Evolutionary conservation across 1,140 invertebrate species (phyloP).

Genomic region (Alviniconcha marisindica): DNA sequence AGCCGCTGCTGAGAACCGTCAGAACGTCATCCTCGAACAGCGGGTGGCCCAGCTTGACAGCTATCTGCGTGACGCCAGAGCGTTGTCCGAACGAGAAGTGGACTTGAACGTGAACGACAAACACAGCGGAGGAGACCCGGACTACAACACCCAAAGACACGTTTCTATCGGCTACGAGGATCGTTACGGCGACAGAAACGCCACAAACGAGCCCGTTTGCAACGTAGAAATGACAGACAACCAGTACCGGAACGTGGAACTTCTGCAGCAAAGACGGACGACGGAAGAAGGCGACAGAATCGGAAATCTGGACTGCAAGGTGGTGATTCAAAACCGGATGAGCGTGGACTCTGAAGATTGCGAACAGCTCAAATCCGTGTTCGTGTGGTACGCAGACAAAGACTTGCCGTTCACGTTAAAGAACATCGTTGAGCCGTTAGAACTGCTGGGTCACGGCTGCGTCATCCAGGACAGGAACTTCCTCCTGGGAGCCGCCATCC

Average conservation of each 20-base stretch:
- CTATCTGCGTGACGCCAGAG: no score
- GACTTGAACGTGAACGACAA: constrained; percentile 1
- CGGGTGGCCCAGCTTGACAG: not conserved
- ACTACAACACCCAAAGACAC: not conserved
- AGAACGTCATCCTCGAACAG: not conserved
- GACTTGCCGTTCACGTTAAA: constrained; percentile 53
- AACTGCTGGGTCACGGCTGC: constrained; percentile 49
- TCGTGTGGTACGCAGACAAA: constrained; percentile 56
- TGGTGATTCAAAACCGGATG: not conserved
- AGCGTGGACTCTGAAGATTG: not conserved
- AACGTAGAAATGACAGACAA: no score
- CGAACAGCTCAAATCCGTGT: constrained; percentile 21
- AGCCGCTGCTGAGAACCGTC: not conserved
- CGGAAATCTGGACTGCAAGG: not conserved
- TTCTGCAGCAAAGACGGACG: not conserved
- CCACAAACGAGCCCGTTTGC: no score
- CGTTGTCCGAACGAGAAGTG: not conserved
- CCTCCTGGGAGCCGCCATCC: constrained; percentile 55
- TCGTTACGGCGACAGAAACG: no score
- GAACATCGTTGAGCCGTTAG: constrained; percentile 46
- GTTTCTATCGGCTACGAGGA: no score
- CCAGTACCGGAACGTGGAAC: not conserved
- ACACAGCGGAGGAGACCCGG: not conserved
- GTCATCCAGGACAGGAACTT: constrained; percentile 61
- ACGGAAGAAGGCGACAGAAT: no score